These are phyloP conservation scores for Coregonus sp. DNA, from an alignment of 2,797 vertebrate species.

Conservation along the genomic window DNA sequence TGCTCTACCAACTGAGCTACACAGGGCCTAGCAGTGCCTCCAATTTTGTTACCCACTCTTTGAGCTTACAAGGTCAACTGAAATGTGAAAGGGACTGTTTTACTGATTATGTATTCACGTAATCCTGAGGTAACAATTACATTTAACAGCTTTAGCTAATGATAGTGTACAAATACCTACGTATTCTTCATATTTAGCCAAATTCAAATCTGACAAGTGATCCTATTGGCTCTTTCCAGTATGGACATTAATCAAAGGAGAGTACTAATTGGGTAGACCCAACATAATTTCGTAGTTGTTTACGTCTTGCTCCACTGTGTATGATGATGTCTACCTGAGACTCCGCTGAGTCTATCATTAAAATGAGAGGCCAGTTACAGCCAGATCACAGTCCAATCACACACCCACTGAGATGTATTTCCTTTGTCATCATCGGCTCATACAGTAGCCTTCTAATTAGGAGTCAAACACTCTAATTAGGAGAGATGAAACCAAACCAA, in stretches of 20 bases:
- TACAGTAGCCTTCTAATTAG: slow-evolving; percentile 1
- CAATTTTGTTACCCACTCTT: background rate
- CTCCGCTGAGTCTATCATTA: background rate
- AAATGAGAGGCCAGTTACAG: background rate
- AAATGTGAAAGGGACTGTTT: background rate
- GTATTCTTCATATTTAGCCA: background rate
- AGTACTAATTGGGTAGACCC: background rate
- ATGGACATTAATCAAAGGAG: no score
- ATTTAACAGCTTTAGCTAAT: no score
- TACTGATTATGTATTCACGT: no score
- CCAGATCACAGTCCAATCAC: background rate
- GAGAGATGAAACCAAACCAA: slow-evolving; percentile 25
- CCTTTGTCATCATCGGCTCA: background rate
- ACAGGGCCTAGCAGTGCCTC: background rate
- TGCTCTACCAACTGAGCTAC: no score
- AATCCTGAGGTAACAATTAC: background rate
- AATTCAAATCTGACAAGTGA: background rate
- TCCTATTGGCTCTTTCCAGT: no score
- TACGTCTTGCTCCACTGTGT: background rate
- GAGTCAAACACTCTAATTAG: background rate
- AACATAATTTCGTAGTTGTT: background rate
- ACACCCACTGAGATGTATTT: background rate
- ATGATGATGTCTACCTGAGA: background rate
- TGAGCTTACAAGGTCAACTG: background rate
- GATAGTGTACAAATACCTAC: background rate